phyloP scores from a whole-genome alignment of 1,140 invertebrate genomes.

The Orchestia grillus region DNA sequence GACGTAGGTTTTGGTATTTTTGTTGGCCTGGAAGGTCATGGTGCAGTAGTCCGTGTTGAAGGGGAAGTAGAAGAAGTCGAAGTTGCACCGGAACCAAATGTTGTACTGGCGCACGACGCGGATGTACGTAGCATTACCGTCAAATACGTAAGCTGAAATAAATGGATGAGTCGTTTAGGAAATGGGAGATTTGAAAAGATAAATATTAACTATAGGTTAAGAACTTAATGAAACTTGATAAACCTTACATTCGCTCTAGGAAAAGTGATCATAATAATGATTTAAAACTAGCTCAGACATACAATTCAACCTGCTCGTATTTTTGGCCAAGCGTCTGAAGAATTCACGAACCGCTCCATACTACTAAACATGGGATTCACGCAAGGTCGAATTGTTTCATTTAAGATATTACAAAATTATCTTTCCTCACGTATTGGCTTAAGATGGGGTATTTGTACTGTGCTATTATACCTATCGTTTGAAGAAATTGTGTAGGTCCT shows the following conservation, averaged over 20 bases:
- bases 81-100: slow-evolving; percentile 61
- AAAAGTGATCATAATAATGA: neutral
- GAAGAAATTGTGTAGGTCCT: neutral
- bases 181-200: neutral
- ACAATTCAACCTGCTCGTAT: too few species aligned
- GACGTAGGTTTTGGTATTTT: slow-evolving; percentile 62
- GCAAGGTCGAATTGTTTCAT: neutral
- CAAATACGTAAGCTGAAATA: slow-evolving; percentile 58
- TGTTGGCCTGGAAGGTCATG: slow-evolving; percentile 64
- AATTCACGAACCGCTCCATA: neutral
- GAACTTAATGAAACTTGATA: neutral
- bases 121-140: slow-evolving; percentile 61
- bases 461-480: too few species aligned
- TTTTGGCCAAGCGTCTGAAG: neutral
- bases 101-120: slow-evolving; percentile 61
- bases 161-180: neutral
- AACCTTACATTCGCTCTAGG: neutral
- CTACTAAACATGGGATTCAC: neutral
- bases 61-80: slow-evolving; percentile 67
- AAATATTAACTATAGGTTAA: neutral
- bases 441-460: too few species aligned
- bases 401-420: too few species aligned
- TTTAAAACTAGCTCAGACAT: neutral
- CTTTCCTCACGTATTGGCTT: too few species aligned
- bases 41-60: slow-evolving; percentile 67